These are phyloP conservation scores for Pogona vitticeps DNA, from an alignment of 2,113 vertebrate genomes.

Conservation along the genomic window DNA sequence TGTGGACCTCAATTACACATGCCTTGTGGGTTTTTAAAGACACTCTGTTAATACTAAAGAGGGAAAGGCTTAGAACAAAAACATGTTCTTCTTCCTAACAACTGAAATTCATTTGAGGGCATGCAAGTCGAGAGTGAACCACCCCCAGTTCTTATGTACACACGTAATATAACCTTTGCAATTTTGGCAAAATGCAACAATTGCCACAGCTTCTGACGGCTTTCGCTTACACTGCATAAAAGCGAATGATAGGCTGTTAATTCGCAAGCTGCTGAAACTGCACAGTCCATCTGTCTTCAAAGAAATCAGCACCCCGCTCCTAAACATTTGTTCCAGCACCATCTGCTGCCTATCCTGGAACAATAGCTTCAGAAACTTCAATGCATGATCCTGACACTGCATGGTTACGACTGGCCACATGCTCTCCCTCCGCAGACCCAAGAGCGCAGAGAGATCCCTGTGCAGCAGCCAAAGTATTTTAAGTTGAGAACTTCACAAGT, in stretches of 20 bases:
- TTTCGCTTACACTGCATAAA: conserved; percentile 23
- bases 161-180: rapidly evolving
- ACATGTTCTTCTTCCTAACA: not conserved
- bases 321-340: conserved; percentile 3
- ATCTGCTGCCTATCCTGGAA: not conserved
- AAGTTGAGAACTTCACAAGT: not conserved
- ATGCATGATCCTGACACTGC: not conserved
- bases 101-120: not conserved
- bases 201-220: conserved; percentile 2
- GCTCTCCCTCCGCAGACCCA: too few species aligned
- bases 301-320: not conserved
- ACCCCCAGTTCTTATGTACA: not conserved
- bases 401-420: not conserved
- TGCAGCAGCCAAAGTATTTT: not conserved
- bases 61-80: conserved; percentile 25
- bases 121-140: not conserved
- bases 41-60: conserved; percentile 17
- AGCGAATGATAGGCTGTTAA: not conserved
- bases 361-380: not conserved
- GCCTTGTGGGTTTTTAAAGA: conserved; percentile 23
- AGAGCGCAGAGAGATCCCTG: not conserved
- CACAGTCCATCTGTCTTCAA: not conserved
- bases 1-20: conserved; percentile 38
- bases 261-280: conserved; percentile 8
- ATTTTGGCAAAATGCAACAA: not conserved